Conservation (phyloP, 2,888 invertebrate genomes). For the Ophioninae sp. region DNA sequence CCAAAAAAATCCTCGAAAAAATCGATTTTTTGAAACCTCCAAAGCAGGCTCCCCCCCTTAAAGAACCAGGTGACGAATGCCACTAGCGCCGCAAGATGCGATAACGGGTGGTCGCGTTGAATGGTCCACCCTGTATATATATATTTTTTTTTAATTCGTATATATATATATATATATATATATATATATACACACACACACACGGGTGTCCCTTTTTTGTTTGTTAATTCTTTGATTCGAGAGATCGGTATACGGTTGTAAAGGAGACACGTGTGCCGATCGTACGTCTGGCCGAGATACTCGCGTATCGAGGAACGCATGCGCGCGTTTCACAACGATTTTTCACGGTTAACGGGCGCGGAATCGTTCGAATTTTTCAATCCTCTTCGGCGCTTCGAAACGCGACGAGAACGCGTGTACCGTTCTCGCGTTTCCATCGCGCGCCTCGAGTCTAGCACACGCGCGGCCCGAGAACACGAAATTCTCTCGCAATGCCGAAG, state of each 20-base stretch:
- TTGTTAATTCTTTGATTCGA: conserved; percentile 10
- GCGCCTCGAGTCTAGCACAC: background rate
- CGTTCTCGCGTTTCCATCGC: conserved; percentile 1
- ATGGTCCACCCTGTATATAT: no score
- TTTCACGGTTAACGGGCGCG: conserved; percentile 57
- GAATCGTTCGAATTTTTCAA: conserved; percentile 31
- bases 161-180: no score
- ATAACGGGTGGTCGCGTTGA: no score
- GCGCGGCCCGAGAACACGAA: background rate
- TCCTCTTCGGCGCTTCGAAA: conserved; percentile 14
- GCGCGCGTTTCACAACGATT: conserved; percentile 52
- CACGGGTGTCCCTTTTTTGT: background rate
- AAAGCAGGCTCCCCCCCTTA: no score
- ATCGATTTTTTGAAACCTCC: no score
- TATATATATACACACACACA: no score
- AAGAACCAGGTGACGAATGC: no score
- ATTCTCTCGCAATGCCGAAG: background rate
- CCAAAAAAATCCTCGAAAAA: no score
- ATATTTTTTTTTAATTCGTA: no score
- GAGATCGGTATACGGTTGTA: conserved; percentile 9
- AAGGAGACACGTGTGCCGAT: conserved; percentile 16
- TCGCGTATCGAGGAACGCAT: background rate
- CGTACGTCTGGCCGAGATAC: conserved; percentile 18
- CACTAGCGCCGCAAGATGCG: no score
- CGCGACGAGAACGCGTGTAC: background rate